A percentile compares a stretch with the other conserved stretches of the same genome.
These are phyloP conservation scores for Oncorhynchus nerka DNA, from an alignment of 2,113 vertebrate species.

Conservation along the genomic window DNA sequence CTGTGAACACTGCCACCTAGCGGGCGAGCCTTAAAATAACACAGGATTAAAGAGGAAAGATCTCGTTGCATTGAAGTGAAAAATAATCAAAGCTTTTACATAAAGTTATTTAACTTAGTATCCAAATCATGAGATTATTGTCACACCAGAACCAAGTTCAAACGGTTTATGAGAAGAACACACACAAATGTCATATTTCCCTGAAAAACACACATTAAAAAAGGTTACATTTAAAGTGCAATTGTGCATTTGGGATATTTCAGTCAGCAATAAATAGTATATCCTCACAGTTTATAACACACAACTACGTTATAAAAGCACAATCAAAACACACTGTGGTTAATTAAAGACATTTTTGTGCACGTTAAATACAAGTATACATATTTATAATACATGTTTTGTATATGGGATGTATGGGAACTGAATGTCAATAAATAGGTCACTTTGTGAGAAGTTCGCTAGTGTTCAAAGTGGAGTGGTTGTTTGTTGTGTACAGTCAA, in stretches of 20 bases:
- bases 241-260: constrained; percentile 17
- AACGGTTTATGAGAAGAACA: background rate
- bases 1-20: background rate
- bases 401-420: background rate
- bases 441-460: constrained; percentile 1
- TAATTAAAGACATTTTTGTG: background rate
- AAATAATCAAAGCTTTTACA: background rate
- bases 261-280: constrained; percentile 21
- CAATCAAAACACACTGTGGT: background rate
- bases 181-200: background rate
- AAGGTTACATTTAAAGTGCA: constrained; percentile 38
- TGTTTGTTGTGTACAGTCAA: background rate
- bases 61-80: background rate
- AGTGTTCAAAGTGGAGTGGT: constrained; percentile 8
- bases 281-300: background rate
- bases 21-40: background rate
- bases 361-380: background rate
- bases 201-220: background rate
- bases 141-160: background rate
- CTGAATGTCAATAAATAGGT: constrained; percentile 4
- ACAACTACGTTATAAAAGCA: background rate
- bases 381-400: constrained; percentile 2
- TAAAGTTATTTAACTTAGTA: background rate
- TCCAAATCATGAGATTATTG: background rate
- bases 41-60: background rate